Conservation (phyloP, 1,140 invertebrate genomes). For the Drosophila leontia region DNA sequence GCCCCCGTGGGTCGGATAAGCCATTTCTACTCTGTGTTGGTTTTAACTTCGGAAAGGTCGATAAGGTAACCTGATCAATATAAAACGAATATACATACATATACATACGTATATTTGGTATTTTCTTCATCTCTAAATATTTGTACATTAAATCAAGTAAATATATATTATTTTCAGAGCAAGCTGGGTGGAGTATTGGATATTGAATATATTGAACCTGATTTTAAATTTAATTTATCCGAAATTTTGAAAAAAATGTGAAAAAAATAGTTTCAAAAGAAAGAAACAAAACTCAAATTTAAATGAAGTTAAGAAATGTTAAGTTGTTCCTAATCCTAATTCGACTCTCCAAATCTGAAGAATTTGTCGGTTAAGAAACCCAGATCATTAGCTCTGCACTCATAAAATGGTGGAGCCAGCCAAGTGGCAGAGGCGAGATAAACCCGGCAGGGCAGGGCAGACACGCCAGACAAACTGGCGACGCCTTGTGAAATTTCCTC, state of each 20-base stretch:
- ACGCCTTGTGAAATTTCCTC: conserved; percentile 78
- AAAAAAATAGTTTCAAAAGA: not conserved
- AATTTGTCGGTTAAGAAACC: conserved; percentile 4
- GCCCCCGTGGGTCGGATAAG: too few species aligned
- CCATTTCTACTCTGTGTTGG: too few species aligned
- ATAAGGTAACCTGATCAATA: too few species aligned
- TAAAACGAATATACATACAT: too few species aligned
- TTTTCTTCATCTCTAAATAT: too few species aligned
- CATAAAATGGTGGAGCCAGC: conserved; percentile 15
- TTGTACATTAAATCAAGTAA: not conserved
- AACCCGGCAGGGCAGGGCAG: conserved; percentile 24
- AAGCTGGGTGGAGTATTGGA: not conserved
- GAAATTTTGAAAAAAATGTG: too few species aligned
- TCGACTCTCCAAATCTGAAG: not conserved
- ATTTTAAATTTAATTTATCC: too few species aligned
- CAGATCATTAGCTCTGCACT: conserved; percentile 7
- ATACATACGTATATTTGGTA: too few species aligned
- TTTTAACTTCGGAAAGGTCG: too few species aligned
- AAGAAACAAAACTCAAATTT: not conserved
- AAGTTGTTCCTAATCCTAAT: not conserved
- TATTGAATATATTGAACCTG: not conserved
- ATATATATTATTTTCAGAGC: not conserved
- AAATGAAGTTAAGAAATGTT: not conserved
- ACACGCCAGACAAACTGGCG: conserved; percentile 80
- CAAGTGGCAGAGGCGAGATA: conserved; percentile 25